Base-by-base conservation (phyloP, 2,113 vertebrate genomes). In the Pelvicachromis taeniatus region DNA sequence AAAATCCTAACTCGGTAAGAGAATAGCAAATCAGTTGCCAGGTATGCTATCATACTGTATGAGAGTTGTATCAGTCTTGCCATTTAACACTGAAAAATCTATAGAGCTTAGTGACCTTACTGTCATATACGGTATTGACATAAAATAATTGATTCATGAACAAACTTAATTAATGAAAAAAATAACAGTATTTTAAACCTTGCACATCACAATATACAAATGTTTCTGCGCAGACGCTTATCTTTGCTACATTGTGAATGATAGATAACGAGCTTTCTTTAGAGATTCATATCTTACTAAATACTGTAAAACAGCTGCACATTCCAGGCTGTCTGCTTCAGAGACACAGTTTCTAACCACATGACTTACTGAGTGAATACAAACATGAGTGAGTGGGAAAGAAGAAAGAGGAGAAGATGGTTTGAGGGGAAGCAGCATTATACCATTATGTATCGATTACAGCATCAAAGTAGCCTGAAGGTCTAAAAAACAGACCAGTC, bases 251-350 rank as follows among this genome's bases (percentile, higher is more conserved):
- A n/a, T 19, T 16, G 21, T 54, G 6, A 13, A 61, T 53, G 52
- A 77, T 17, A 7, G 52, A 84, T 70, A 78, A 54, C 12, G 26
- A 63, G 75, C 5, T 19, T 55, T 78, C 48, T 83, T 48, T 50
- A 59, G 31, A 61, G 73, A 78, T 82, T 58, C 16, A 75, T 55
- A 58, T 50, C 33, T 68, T 13, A 78, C 14, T 31, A 58, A 84
- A 63, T 77, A 35, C 82, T 81, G 80, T 77, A 63, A 89, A 89
- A 77, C 93, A 93, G 89, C 92, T 91, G 89, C 90, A 81, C 86
- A 92, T 91, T 88, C 86, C 92, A 63, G 63, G 82, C 70, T 14
- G 84, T 90, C 86, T 91, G 84, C 65, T 58, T 88, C 85, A 90
- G 53, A 85, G 56, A 84, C 54, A 84, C 70, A 19, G 12, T 77